Base-by-base conservation (phyloP, 2,113 vertebrate species). In the Rhinogobius similis region DNA sequence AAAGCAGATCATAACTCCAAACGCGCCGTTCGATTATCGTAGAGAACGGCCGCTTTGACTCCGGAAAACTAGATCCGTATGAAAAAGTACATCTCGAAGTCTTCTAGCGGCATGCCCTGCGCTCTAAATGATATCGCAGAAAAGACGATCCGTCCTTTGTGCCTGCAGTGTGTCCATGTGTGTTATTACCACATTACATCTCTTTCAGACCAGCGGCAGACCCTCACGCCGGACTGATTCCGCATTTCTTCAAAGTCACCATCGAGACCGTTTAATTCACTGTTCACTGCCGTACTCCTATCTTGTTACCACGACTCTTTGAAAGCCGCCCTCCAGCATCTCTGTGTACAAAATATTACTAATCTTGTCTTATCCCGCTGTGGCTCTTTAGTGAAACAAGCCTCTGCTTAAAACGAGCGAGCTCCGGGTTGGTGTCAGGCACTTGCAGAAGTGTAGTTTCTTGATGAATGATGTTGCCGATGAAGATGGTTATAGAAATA, bases 231-330 rank as follows among this genome's bases (percentile, higher is more conserved):
- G 38, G 67, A 76, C 44, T 66, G 67, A 58, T 79, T 75, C 69
- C 64, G 68, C 38, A 68, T 74, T 68, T 70, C 24, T 52, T 73
- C 76, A 27, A 63, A 62, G 65, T 62, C 64, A 10, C 55, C 50
- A 53, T 43, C 58, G 55, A 67, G 55, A 70, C 50, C 52, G 29
- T 82, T 72, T 70, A 38, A 77, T 63, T 78, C n/a, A 48, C 41
- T n/a, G 12, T 1, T 63, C 62, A 24, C 23, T 46, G 38, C 16
- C 14, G 23, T 48, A 63, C 68, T 55, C 36, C 53, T 41, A 55
- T 70, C 46, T 44, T 71, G 5, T 68, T 50, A 67, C 44, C 26
- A 43, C 8, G 50, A 10, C n/a, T 20, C 32, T 12, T 0, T 38
- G 2, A 52, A 64, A 43, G 18, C 41, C 44, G 39, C 24, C 56